Evolutionary conservation across 2,888 invertebrate genomes (phyloP), one percentile per base, ranked within the genome.

Genomic region (Parnassius apollo): DNA sequence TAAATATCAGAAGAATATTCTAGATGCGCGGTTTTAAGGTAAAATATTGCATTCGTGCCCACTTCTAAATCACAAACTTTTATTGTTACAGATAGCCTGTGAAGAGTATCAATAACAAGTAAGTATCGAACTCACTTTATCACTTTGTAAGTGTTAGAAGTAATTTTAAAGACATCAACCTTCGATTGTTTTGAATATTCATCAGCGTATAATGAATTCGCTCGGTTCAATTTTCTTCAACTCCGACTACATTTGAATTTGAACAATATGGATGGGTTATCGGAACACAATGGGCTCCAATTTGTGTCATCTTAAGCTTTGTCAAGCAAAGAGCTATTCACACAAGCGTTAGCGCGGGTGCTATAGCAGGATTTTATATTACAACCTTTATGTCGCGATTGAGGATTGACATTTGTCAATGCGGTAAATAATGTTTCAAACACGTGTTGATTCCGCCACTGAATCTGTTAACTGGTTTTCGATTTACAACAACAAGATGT

Each of bases 101-200:
- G 49, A 49, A 49, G 13, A 48, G 4, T 44, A 58, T 45, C 46
- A 50, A 18, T n/a, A 46, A 45, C 58, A 63, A 58, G 62, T 63
- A 54, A 63, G 63, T 63, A 55, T 46, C 53, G 25, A 54, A 49
- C 45, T 11, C 42, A 13, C 55, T 61, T 49, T 42, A 62, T 53
- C 54, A 57, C 42, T 62, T 52, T 52, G 11, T 13, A 18, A 51
- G 46, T 13, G 25, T 35, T 53, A 35, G 4, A 11, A 18, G 49
- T 50, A 59, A n/a, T 18, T 58, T 50, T 58, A 61, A 60, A 51
- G 64, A 64, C 62, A 64, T 55, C 60, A 64, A 60, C 64, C 66
- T 66, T 66, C 59, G 53, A 57, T 18, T 52, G 11, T n/a, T 45
- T 42, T 63, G 62, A 65, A 65, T 65, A 65, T 65, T 62, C 58